Percentiles rank a stretch among this genome's conserved stretches.
These are phyloP conservation scores for Lagopus leucura DNA, from an alignment of 2,113 vertebrate species.

Conservation along the genomic window DNA sequence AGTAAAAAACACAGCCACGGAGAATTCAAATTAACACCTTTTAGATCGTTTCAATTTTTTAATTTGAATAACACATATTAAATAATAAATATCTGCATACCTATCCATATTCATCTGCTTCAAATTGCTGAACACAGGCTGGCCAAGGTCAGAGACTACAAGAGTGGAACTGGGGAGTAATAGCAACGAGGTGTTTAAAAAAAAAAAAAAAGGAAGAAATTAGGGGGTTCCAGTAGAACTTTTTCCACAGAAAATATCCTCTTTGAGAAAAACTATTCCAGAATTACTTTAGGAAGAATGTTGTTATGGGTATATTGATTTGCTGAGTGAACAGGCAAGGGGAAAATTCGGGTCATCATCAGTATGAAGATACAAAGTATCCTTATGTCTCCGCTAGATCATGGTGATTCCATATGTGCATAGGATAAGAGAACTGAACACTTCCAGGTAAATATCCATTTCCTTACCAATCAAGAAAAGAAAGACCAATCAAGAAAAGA, in stretches of 20 bases:
- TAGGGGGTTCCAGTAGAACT: accelerated
- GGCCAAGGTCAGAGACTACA: background rate
- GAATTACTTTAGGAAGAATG: background rate
- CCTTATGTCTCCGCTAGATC: background rate
- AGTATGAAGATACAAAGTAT: background rate
- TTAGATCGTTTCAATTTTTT: background rate
- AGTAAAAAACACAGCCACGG: background rate
- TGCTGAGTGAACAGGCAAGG: background rate
- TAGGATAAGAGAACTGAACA: background rate
- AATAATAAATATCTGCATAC: background rate
- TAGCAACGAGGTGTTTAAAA: background rate
- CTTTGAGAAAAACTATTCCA: background rate
- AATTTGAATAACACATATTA: background rate
- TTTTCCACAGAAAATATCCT: background rate
- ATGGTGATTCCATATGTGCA: background rate
- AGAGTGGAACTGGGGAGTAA: background rate
- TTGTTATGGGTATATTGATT: background rate
- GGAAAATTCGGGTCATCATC: background rate
- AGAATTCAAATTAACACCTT: background rate
- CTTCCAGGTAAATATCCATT: background rate
- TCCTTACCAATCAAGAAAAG: no score
- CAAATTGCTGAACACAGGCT: accelerated
- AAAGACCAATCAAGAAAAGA: background rate
- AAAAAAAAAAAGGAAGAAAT: background rate
- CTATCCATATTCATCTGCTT: background rate